Evolutionary conservation across 2,113 vertebrate genomes (phyloP).

Genomic region (Scomber scombrus): DNA sequence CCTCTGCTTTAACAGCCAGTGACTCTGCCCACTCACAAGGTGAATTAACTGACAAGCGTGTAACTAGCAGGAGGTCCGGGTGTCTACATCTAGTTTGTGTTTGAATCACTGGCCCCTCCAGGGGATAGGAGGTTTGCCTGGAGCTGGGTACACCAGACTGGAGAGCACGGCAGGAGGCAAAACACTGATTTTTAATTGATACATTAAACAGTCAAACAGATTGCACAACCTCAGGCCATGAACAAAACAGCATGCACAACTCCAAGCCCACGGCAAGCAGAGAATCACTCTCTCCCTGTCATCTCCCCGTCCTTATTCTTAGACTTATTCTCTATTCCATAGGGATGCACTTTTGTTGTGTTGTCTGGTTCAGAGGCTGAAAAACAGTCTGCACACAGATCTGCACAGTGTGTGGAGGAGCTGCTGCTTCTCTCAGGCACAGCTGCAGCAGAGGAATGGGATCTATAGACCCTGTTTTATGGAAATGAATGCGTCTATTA

Average conservation of each 20-base stretch:
- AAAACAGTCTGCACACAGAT: constrained; percentile 17
- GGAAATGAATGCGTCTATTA: not conserved
- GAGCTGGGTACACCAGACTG: constrained; percentile 55
- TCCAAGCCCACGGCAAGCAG: constrained; percentile 44
- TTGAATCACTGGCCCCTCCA: constrained; percentile 49
- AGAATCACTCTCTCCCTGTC: constrained; percentile 21
- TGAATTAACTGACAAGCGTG: constrained; percentile 12
- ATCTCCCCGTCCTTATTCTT: constrained; percentile 35
- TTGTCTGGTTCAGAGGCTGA: constrained; percentile 44
- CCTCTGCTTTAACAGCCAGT: constrained; percentile 7
- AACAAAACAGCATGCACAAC: constrained; percentile 67
- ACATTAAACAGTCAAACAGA: constrained; percentile 84
- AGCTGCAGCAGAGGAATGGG: not conserved
- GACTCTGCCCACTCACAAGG: constrained; percentile 33
- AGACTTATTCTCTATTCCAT: constrained; percentile 19
- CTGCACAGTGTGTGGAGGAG: constrained; percentile 7
- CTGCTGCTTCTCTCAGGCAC: constrained; percentile 15
- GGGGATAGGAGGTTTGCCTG: constrained; percentile 34
- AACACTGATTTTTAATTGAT: constrained; percentile 83
- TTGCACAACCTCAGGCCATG: constrained; percentile 81
- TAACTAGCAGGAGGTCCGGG: constrained; percentile 26
- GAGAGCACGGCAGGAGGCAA: constrained; percentile 58
- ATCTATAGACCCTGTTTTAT: no score
- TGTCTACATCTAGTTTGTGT: constrained; percentile 53
- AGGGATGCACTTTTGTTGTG: constrained; percentile 44